phyloP scores from a whole-genome alignment of 2,797 vertebrate species.

The Amblyopsis hoosieri region DNA sequence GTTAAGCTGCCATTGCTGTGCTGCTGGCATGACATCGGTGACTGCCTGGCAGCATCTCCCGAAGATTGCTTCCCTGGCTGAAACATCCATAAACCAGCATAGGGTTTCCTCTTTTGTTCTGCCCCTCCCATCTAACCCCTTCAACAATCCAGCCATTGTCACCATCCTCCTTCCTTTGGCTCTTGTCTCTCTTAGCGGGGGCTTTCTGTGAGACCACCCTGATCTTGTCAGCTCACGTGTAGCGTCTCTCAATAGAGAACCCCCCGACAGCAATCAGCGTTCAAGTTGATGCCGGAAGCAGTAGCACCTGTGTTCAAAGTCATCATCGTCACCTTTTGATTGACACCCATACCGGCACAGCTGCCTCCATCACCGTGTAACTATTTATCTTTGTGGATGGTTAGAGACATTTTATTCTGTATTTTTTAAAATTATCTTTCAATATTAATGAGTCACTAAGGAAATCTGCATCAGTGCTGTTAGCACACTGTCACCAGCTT shows the following conservation, averaged over 20 bases:
- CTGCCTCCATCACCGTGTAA: too few relatives aligned
- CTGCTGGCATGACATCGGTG: conserved; percentile 84
- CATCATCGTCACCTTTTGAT: neutral
- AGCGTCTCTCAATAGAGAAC: too few relatives aligned
- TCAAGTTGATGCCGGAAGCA: neutral
- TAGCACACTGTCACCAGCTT: conserved; percentile 54
- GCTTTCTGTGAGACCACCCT: too few relatives aligned
- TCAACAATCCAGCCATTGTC: conserved; percentile 44
- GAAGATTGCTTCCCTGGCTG: conserved; percentile 60
- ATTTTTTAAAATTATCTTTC: neutral
- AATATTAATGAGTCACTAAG: conserved; percentile 4
- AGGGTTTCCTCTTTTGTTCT: conserved; percentile 34
- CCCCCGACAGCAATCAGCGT: neutral
- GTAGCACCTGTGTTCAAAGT: neutral
- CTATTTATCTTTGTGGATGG: conserved; percentile 29
- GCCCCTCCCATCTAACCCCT: conserved; percentile 9
- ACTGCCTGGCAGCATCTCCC: conserved; percentile 76
- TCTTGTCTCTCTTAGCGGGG: neutral
- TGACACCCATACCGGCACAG: neutral
- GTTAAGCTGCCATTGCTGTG: conserved; percentile 84
- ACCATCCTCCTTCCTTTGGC: conserved; percentile 35
- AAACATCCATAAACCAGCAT: conserved; percentile 54
- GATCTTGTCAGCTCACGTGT: too few relatives aligned
- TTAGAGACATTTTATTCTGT: neutral
- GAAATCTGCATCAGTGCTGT: conserved; percentile 58